Percentiles rank a stretch among this genome's conserved stretches.
Conservation (phyloP, 2,113 vertebrate species). For the Scomber colias region DNA sequence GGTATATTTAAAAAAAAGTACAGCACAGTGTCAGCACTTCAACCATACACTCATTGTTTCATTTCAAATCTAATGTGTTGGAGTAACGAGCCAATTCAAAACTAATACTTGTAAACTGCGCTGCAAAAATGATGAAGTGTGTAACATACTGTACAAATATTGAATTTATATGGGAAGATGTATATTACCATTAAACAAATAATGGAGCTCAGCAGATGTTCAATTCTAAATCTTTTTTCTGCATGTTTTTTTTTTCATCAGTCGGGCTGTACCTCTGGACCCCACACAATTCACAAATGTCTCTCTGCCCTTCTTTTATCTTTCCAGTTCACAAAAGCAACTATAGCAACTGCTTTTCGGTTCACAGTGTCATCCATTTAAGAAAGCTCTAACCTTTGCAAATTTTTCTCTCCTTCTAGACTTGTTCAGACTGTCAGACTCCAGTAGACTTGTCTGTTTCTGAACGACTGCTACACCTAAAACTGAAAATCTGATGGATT, state of each 20-base stretch:
- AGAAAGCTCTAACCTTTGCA: no score
- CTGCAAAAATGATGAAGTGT: slow-evolving; percentile 9
- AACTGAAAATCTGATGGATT: slow-evolving; percentile 42
- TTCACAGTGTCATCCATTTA: no score
- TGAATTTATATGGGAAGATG: slow-evolving; percentile 23
- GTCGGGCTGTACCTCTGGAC: neutral
- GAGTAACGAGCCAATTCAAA: slow-evolving; percentile 13
- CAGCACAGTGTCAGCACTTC: slow-evolving; percentile 19
- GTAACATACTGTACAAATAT: slow-evolving; percentile 27
- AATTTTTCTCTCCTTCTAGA: neutral
- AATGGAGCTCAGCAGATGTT: slow-evolving; percentile 30
- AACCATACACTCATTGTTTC: neutral
- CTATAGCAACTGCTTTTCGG: neutral
- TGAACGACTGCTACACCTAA: slow-evolving; percentile 22
- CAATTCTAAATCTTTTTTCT: slow-evolving; percentile 15
- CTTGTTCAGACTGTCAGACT: neutral
- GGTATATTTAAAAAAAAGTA: neutral
- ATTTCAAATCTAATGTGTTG: slow-evolving; percentile 14
- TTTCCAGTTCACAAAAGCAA: slow-evolving; percentile 4
- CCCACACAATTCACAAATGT: slow-evolving; percentile 2
- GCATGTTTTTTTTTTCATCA: neutral
- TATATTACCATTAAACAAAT: slow-evolving; percentile 42
- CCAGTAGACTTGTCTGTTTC: neutral
- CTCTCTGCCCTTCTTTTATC: slow-evolving; percentile 9
- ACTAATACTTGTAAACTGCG: neutral